Percentiles rank a stretch among this genome's conserved stretches.
Conservation (phyloP, 2,888 invertebrate genomes). For the Ephialtes manifestator region DNA sequence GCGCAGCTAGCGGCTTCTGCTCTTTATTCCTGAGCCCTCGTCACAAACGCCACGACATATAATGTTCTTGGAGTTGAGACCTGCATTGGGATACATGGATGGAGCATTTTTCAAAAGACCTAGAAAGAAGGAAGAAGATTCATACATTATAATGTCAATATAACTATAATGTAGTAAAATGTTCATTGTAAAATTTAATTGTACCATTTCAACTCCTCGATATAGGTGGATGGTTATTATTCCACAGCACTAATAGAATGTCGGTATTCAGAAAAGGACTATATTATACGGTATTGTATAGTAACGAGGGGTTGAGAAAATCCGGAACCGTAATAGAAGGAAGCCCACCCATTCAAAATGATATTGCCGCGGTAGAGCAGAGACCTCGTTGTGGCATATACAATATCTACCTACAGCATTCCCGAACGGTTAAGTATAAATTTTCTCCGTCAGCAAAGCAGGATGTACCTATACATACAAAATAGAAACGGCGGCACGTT, state of each 20-base stretch:
- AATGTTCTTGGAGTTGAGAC: background rate
- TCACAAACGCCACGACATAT: slow-evolving; percentile 8
- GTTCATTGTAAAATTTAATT: background rate
- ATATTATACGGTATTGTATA: slow-evolving; percentile 36
- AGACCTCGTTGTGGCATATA: slow-evolving; percentile 40
- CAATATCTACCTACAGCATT: slow-evolving; percentile 30
- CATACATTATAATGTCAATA: background rate
- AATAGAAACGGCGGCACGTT: slow-evolving; percentile 70
- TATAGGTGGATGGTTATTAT: background rate
- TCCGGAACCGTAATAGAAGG: slow-evolving; percentile 69
- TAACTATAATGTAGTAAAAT: background rate
- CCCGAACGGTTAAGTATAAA: slow-evolving; percentile 77
- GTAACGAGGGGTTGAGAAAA: slow-evolving; percentile 47
- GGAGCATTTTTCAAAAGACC: background rate
- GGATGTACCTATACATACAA: slow-evolving; percentile 70
- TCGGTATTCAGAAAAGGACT: slow-evolving; percentile 6
- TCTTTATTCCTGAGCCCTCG: slow-evolving; percentile 26
- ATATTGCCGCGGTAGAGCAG: slow-evolving; percentile 72
- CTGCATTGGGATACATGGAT: background rate
- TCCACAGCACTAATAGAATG: background rate
- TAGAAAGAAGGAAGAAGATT: too few species aligned
- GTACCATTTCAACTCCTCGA: slow-evolving; percentile 1
- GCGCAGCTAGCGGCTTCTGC: slow-evolving; percentile 57
- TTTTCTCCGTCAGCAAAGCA: slow-evolving; percentile 78
- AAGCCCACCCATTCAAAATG: slow-evolving; percentile 75